These are phyloP conservation scores for Oncorhynchus mykiss DNA, from an alignment of 2,113 vertebrate species.

Conservation along the genomic window DNA sequence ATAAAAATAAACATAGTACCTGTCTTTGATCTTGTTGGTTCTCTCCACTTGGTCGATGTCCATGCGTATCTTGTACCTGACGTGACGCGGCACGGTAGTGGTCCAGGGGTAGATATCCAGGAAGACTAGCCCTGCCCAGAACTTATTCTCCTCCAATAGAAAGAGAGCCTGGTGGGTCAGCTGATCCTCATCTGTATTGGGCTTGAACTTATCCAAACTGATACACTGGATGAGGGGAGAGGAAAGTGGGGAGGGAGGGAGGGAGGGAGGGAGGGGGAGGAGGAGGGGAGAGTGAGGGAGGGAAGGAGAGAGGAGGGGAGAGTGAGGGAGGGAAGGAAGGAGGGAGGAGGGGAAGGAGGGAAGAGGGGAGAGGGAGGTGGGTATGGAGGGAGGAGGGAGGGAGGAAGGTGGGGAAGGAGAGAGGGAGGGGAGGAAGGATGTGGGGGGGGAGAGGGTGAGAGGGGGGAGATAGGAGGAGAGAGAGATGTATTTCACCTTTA, in stretches of 20 bases:
- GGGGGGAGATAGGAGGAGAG: too few relatives aligned
- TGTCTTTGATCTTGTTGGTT: constrained; percentile 97
- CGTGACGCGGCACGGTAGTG: constrained; percentile 75
- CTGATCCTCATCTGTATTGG: constrained; percentile 81
- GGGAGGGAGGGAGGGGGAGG: neutral
- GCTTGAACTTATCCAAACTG: constrained; percentile 92
- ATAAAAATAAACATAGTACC: constrained; percentile 63
- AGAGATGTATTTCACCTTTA: neutral
- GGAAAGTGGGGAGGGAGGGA: too few relatives aligned
- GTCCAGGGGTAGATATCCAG: constrained; percentile 80
- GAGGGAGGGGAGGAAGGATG: too few relatives aligned
- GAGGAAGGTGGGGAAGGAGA: too few relatives aligned
- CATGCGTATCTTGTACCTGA: constrained; percentile 97
- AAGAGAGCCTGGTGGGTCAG: constrained; percentile 82
- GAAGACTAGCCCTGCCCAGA: constrained; percentile 94
- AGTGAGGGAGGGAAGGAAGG: too few relatives aligned
- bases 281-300: too few relatives aligned
- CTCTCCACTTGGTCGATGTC: constrained; percentile 95
- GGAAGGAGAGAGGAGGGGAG: too few relatives aligned
- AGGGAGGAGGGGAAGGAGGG: rapidly evolving
- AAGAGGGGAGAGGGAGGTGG: too few relatives aligned
- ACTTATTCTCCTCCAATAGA: constrained; percentile 91
- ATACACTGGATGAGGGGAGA: constrained; percentile 79
- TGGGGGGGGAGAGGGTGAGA: neutral
- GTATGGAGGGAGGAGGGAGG: neutral